Percentiles rank a stretch among this genome's conserved stretches.
Evolutionary conservation across 2,797 vertebrate species (phyloP).

Genomic region (Tolypeutes matacus): DNA sequence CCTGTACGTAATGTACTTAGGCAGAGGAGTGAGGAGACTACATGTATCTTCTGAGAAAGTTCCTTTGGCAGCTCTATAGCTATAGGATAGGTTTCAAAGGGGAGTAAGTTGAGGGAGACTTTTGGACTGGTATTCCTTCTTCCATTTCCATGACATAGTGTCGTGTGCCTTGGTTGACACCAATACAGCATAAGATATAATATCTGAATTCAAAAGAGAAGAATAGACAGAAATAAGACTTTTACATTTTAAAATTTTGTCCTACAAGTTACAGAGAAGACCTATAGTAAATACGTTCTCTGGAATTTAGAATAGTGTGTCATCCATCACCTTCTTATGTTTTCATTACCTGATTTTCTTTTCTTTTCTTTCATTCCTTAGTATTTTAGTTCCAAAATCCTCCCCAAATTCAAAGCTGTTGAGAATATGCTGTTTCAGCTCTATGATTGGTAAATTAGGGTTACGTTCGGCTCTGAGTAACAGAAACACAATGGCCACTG

Average conservation of each 20-base stretch:
- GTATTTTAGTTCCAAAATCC: background rate
- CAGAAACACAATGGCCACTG: background rate
- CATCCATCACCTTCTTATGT: background rate
- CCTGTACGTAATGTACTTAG: background rate
- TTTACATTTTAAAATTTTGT: background rate
- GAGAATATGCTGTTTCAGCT: background rate
- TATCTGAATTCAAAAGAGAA: background rate
- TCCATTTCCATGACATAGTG: background rate
- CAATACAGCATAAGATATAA: background rate
- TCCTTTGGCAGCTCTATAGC: background rate
- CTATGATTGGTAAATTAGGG: background rate
- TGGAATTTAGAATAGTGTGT: background rate
- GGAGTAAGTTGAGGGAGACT: background rate
- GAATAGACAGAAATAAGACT: background rate
- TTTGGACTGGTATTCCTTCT: background rate
- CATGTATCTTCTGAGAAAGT: background rate
- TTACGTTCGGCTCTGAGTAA: background rate
- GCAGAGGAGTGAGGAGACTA: background rate
- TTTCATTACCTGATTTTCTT: background rate
- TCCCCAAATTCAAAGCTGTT: background rate
- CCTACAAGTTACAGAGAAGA: background rate
- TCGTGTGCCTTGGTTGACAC: background rate
- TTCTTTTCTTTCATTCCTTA: background rate
- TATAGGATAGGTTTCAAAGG: background rate
- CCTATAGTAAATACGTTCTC: background rate